These are phyloP conservation scores for Cryptocheilus praepositus DNA, from an alignment of 2,888 invertebrate genomes.

Conservation along the genomic window DNA sequence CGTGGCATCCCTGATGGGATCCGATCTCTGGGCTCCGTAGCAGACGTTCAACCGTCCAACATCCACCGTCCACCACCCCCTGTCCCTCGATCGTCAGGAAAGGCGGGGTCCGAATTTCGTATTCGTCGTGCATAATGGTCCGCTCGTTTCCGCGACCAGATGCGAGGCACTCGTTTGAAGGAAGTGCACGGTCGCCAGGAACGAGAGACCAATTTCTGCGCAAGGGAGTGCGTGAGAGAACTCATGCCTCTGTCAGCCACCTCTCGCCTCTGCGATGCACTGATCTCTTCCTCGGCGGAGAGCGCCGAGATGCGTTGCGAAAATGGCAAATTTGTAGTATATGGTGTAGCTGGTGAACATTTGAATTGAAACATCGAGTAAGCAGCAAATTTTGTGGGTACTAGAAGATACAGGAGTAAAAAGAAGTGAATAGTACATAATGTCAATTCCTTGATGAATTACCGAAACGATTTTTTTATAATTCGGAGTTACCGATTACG, in stretches of 20 bases:
- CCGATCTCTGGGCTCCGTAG: neutral
- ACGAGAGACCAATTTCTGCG: neutral
- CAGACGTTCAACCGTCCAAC: slow-evolving; percentile 25
- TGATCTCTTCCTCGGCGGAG: neutral
- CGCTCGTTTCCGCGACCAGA: slow-evolving; percentile 1
- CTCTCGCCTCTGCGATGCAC: neutral
- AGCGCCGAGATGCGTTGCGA: no score
- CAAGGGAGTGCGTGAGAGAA: slow-evolving; percentile 6
- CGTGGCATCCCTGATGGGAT: slow-evolving; percentile 67
- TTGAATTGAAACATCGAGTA: no score
- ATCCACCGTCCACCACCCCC: slow-evolving; percentile 37
- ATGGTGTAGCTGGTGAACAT: no score
- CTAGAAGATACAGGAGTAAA: no score
- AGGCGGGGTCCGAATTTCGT: slow-evolving; percentile 46
- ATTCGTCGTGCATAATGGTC: slow-evolving; percentile 51
- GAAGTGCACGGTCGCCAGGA: no score
- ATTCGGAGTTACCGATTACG: no score
- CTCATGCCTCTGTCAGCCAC: slow-evolving; percentile 3
- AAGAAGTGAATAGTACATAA: no score
- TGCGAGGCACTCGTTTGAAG: no score
- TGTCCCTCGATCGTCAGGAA: neutral
- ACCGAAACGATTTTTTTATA: no score
- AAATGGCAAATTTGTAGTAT: no score
- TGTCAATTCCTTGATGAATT: no score
- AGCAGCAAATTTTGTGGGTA: no score